A percentile compares a stretch with the other conserved stretches of the same genome.
Evolutionary conservation across 1,140 invertebrate genomes (phyloP).

Genomic region (Liolophura sinensis): DNA sequence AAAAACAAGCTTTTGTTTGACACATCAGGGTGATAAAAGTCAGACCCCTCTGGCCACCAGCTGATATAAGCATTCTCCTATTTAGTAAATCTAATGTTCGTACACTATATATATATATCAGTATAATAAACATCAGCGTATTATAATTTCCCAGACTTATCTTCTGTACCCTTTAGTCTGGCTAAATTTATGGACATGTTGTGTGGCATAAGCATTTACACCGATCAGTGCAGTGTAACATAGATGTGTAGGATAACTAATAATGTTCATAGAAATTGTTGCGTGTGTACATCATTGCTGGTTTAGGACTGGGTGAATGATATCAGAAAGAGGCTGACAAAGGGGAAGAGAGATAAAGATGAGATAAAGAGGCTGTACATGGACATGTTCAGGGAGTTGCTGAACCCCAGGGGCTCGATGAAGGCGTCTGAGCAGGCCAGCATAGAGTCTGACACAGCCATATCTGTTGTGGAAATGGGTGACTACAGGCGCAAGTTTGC

Average conservation of each 20-base stretch:
- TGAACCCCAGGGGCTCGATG: conserved; percentile 15
- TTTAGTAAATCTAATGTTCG: too few relatives aligned
- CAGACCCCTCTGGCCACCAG: too few relatives aligned
- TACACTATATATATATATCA: too few relatives aligned
- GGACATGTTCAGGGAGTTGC: conserved; percentile 32
- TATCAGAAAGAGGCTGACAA: conserved; percentile 28
- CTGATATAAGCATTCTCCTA: too few relatives aligned
- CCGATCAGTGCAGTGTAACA: too few relatives aligned
- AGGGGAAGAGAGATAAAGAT: conserved; percentile 20
- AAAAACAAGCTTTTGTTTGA: too few relatives aligned
- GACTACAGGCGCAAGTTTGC: conserved; percentile 44
- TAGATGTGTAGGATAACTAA: too few relatives aligned
- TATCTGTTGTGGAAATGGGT: conserved; percentile 31
- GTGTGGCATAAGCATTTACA: background rate
- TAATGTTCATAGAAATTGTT: background rate
- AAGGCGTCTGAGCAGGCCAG: conserved; percentile 3
- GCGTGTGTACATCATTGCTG: conserved; percentile 1
- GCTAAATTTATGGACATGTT: too few relatives aligned
- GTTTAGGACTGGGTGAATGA: conserved; percentile 42
- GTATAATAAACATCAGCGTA: conserved; percentile 1
- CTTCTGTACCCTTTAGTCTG: too few relatives aligned
- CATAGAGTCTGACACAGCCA: conserved; percentile 5
- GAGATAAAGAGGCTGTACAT: conserved; percentile 27
- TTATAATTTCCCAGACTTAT: too few relatives aligned
- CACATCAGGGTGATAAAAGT: too few relatives aligned